phyloP scores from a whole-genome alignment of 2,113 vertebrate species.

The Bubo blakistoni region DNA sequence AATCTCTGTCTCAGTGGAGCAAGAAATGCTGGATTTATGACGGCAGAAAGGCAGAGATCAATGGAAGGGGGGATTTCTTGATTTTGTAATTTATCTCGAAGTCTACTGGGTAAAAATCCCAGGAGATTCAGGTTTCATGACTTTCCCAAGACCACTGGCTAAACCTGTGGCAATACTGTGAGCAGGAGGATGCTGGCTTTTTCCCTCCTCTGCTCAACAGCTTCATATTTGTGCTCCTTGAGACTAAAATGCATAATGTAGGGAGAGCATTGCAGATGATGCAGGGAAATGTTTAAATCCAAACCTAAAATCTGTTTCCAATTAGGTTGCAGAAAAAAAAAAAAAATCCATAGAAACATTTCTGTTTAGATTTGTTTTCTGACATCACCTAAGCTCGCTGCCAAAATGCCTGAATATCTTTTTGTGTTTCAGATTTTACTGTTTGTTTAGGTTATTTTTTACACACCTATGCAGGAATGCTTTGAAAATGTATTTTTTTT shows the following conservation, averaged over 20 bases:
- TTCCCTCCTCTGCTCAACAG: not conserved
- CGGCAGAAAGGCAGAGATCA: not conserved
- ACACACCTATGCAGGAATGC: not conserved
- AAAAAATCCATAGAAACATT: constrained; percentile 33
- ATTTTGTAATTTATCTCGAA: not conserved
- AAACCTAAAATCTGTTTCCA: not conserved
- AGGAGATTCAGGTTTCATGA: not conserved
- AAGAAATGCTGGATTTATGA: not conserved
- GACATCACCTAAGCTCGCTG: not conserved
- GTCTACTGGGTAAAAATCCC: not conserved
- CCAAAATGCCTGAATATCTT: not conserved
- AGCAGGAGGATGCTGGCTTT: not conserved
- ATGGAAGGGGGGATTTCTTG: rapidly evolving
- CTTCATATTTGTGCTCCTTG: not conserved
- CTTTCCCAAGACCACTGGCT: not conserved
- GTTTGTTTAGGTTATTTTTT: not conserved
- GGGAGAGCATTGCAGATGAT: not conserved
- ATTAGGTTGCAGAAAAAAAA: not conserved
- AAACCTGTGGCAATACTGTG: rapidly evolving
- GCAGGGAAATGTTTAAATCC: not conserved
- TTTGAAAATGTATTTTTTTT: not conserved
- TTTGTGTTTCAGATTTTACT: not conserved
- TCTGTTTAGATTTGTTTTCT: constrained; percentile 46
- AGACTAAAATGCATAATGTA: not conserved
- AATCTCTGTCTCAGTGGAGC: not conserved